Evolutionary conservation across 2,797 vertebrate genomes (phyloP), one percentile per base, ranked within the genome.

Genomic region (Varecia variegata): DNA sequence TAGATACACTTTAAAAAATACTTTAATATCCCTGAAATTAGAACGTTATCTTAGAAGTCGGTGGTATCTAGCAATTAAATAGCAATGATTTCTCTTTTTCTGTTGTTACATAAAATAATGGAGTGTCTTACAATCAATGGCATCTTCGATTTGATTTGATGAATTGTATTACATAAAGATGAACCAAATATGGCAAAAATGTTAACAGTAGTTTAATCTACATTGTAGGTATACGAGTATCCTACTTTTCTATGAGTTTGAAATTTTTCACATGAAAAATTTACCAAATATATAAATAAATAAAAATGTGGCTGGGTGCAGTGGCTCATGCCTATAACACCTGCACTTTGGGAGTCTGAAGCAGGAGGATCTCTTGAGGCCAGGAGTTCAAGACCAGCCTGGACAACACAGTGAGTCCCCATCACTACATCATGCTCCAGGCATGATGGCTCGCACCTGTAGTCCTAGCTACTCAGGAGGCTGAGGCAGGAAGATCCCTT

Each of bases 141-240:
- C n/a, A 90, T 47, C 52, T 88, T 88, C 40, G 18, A 65, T 83
- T 76, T 74, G 70, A 68, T 76, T 79, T 86, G 23, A 70, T 38
- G 8, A 68, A 58, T 7, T 70, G 1, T 38, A n/a, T 77, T 56
- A 68, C 67, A 70, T 23, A 38, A 8, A 67, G n/a, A 65, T 45
- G 52, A 90, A 94, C 43, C 54, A 90, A 71, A 94, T 71, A 54
- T 82, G 5, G 54, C 73, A 60, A 70, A 94, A 80, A 86, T 45
- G 68, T 38, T 79, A 62, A 79, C 15, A 43, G 65, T 38, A 85
- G 43, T 70, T 90, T 65, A 52, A 43, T 77, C 52, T 70, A 18
- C 40, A 38, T 35, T 11, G 74, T 77, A 11, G 11, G 23, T 88
- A 84, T 67, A 68, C 35, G 25, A 35, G 30, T 73, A 7, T 43